A percentile compares a stretch with the other conserved stretches of the same genome.
phyloP scores from a whole-genome alignment of 2,113 vertebrate species.

The Marmota monax region DNA sequence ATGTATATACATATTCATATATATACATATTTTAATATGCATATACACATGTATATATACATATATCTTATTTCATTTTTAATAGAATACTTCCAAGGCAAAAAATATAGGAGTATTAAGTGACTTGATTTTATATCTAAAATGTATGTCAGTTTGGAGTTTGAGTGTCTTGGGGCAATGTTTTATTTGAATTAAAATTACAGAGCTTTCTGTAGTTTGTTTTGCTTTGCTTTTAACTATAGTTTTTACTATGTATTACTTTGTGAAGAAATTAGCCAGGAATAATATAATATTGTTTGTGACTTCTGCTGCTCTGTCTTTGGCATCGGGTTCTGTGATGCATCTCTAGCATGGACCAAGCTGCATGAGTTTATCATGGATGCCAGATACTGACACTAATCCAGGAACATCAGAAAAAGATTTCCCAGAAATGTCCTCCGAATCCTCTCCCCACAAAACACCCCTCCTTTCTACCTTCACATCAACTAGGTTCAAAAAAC shows the following conservation, averaged over 20 bases:
- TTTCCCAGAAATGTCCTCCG: background rate
- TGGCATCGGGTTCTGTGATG: background rate
- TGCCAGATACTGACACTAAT: background rate
- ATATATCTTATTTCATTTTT: conserved; percentile 1
- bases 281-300: background rate
- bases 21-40: background rate
- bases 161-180: background rate
- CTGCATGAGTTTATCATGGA: background rate
- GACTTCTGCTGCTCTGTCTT: background rate
- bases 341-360: background rate
- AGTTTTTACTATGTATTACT: background rate
- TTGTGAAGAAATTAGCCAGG: background rate
- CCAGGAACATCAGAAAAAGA: background rate
- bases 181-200: conserved; percentile 23
- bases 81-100: background rate
- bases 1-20: background rate
- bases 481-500: background rate
- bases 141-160: background rate
- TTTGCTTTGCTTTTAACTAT: conserved; percentile 38
- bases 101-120: background rate
- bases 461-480: background rate
- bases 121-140: background rate
- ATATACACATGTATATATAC: background rate
- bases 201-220: background rate
- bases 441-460: background rate